Evolutionary conservation across 2,113 vertebrate species (phyloP).

Genomic region (Artemisiospiza belli): DNA sequence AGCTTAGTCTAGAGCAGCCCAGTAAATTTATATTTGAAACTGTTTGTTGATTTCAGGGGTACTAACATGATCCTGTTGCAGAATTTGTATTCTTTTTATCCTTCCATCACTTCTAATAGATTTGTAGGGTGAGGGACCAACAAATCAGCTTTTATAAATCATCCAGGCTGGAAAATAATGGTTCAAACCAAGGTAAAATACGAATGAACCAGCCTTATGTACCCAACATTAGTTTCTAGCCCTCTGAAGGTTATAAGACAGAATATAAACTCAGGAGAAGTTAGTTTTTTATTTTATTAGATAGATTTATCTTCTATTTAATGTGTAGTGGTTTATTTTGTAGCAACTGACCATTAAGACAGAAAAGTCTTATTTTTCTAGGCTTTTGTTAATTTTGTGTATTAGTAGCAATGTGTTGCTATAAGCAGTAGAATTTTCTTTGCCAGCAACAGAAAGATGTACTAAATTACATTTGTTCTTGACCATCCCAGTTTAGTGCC

Average conservation of each 20-base stretch:
- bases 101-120: neutral
- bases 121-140: slow-evolving; percentile 16
- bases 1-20: neutral
- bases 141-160: neutral
- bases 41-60: neutral
- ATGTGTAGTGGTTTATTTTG: neutral
- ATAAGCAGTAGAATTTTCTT: neutral
- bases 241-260: neutral
- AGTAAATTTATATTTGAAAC: neutral
- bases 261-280: slow-evolving; percentile 38
- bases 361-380: slow-evolving; percentile 42
- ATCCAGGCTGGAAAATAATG: neutral
- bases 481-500: neutral
- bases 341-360: neutral
- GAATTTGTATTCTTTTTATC: neutral
- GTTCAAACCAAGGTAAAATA: neutral
- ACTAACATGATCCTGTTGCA: neutral
- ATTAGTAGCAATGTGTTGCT: neutral
- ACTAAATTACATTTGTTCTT: neutral
- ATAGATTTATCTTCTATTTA: slow-evolving; percentile 13
- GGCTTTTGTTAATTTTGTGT: neutral
- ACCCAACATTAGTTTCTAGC: neutral
- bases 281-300: neutral
- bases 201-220: neutral
- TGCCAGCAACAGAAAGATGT: neutral